Base-by-base conservation (phyloP, 1,140 invertebrate species). In the Lutraria rhynchaena region DNA sequence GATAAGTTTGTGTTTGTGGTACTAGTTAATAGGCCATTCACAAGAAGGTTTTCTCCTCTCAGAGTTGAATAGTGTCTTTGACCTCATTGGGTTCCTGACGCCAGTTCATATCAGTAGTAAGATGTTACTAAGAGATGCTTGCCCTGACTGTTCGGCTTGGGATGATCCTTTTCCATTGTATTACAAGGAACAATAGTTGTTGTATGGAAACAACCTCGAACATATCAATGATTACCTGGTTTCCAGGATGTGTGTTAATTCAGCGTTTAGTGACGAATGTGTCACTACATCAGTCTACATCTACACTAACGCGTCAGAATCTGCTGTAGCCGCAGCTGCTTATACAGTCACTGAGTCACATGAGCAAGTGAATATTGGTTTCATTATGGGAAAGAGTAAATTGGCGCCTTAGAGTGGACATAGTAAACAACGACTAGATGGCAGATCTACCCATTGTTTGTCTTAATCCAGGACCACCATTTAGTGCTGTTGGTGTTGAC, bases 371-470 rank as follows among this genome's bases (percentile, higher is more conserved):
- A 22, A 35, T 7, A 13, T 65, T 11, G 60, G 27, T 31, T 65
- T 65, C 22, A 35, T 65, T 15, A 29, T 65, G 24, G 60, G 60
- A 31, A 65, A 65, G 22, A 31, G 24, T 15, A 65, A 65, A 22
- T 31, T 65, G 5, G 60, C 60, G 7, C 60, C 60, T 31, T 29
- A 65, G 17, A 35, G 7, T 31, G 60, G 60, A 65, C 60, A 65
- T 33, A 65, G 7, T 13, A 65, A 29, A 31, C 60, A 22, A 29
- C 17, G 60, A 31, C 33, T 65, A 22, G 46, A 49, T n/a, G n/a
- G n/a, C n/a, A n/a, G n/a, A n/a, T n/a, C n/a, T n/a, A n/a, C n/a
- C n/a, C n/a, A n/a, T n/a, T n/a, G n/a, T n/a, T n/a, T n/a, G n/a
- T n/a, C n/a, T n/a, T n/a, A n/a, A n/a, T n/a, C n/a, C n/a, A n/a